These are phyloP conservation scores for Muschampia plurimacula DNA, from an alignment of 2,888 invertebrate genomes.

Conservation along the genomic window DNA sequence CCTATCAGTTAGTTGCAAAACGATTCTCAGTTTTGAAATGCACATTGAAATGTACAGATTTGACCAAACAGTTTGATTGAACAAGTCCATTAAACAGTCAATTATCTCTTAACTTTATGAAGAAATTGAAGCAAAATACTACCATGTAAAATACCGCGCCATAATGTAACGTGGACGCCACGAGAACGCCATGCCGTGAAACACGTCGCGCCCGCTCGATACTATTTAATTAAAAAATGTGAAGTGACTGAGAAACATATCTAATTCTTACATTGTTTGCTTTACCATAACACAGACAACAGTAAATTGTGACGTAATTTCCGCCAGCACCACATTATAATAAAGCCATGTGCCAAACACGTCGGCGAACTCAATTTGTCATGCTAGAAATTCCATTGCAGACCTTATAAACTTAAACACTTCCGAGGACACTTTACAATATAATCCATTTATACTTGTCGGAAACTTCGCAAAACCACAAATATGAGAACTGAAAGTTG, in stretches of 20 bases:
- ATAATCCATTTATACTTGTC: conserved; percentile 85
- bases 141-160: conserved; percentile 59
- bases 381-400: conserved; percentile 82
- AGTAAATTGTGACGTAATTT: conserved; percentile 67
- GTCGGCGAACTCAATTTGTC: conserved; percentile 77
- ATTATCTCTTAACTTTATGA: not conserved
- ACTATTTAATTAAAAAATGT: not conserved
- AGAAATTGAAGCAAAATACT: not conserved
- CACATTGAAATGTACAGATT: not conserved
- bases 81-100: not conserved
- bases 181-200: conserved; percentile 69
- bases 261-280: conserved; percentile 61
- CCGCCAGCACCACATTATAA: conserved; percentile 77
- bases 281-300: conserved; percentile 58
- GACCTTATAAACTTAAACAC: conserved; percentile 73
- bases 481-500: conserved; percentile 80
- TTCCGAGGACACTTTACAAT: conserved; percentile 78
- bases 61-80: not conserved
- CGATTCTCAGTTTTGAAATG: conserved; percentile 41
- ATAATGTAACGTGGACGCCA: conserved; percentile 79
- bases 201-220: conserved; percentile 47
- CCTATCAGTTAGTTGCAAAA: conserved; percentile 40
- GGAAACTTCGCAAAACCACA: conserved; percentile 82
- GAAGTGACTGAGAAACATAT: conserved; percentile 42
- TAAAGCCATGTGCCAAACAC: conserved; percentile 82